Evolutionary conservation across 2,113 vertebrate genomes (phyloP).

Genomic region (Synchiropus splendidus): DNA sequence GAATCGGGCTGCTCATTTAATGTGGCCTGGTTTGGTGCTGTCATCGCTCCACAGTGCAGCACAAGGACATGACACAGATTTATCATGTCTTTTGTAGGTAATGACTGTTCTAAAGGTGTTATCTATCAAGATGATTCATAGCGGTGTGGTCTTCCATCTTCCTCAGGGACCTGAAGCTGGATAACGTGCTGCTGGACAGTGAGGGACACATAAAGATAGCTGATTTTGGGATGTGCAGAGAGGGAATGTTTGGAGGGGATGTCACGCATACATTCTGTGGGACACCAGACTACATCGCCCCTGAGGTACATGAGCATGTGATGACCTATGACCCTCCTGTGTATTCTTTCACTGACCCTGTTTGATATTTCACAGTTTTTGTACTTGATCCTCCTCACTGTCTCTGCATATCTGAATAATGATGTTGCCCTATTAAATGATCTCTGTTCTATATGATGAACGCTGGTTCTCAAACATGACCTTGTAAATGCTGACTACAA

Average conservation of each 20-base stretch:
- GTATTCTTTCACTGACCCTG: too few species aligned
- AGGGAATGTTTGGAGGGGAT: conserved; percentile 75
- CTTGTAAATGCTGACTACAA: too few species aligned
- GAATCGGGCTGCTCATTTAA: conserved; percentile 9
- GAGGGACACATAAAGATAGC: conserved; percentile 89
- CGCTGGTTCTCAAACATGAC: too few species aligned
- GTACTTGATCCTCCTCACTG: too few species aligned
- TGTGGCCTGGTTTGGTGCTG: conserved; percentile 7
- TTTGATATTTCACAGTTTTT: too few species aligned
- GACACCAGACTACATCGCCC: conserved; percentile 87
- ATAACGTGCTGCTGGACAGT: conserved; percentile 83
- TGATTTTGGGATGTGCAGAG: conserved; percentile 88
- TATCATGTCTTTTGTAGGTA: conserved; percentile 33
- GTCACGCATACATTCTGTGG: conserved; percentile 85
- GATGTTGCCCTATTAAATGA: too few species aligned
- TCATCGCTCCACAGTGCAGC: conserved; percentile 4
- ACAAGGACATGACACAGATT: conserved; percentile 21
- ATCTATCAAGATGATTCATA: conserved; percentile 41
- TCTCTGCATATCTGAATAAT: too few species aligned
- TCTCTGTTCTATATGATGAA: too few species aligned
- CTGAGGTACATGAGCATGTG: conserved; percentile 65
- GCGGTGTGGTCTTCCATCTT: conserved; percentile 19
- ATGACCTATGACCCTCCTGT: too few species aligned
- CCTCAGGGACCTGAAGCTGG: conserved; percentile 82
- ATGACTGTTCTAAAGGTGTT: conserved; percentile 33